Evolutionary conservation across 2,113 vertebrate species (phyloP), one percentile per base, ranked within the genome.

Genomic region (Corythornis madagascariensis): DNA sequence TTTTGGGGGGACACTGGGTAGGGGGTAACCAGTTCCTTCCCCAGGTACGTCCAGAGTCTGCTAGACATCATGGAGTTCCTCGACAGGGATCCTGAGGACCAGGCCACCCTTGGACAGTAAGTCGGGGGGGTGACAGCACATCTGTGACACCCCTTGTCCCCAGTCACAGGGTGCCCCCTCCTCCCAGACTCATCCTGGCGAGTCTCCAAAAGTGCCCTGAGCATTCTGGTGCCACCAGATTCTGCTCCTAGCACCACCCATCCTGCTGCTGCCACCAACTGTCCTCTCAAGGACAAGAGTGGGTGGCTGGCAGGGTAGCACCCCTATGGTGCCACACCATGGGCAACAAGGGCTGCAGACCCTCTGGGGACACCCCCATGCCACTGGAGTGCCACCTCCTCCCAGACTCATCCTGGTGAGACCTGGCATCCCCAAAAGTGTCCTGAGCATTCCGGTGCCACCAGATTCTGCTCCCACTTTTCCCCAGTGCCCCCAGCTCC

Each of bases 1-100:
- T 67, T 3, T 13, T 4, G 43, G 38, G 74, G 74, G 40, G 21
- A 26, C 65, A 33, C 4, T 0, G 5, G 11, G 40, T 25, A 10
- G 20, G 61, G 13, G 6, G 2, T 93, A 14, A 35, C 89, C 1
- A 0, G 12, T 35, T 90, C 42, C 73, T 63, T 67, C 38, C 31
- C 35, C 84, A 96, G 99, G 99, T 99, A 99, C 17, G 98, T 99
- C 43, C 99, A 99, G 97, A 99, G 99, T 95, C 98, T 99, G 87
- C 96, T 99, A 97, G 99, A 99, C 81, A 98, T 99, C 95, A 98
- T 99, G 87, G 98, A 98, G 31, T 99, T 99, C 91, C 95, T 99
- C 16, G 98, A 99, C 91, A 98, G 96, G 95, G 98, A 98, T 95
- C 98, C 99, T 0, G 98, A 99, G 92, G 98, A 99, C 80, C 98